phyloP scores from a whole-genome alignment of 2,113 vertebrate species.

The Pandion haliaetus region DNA sequence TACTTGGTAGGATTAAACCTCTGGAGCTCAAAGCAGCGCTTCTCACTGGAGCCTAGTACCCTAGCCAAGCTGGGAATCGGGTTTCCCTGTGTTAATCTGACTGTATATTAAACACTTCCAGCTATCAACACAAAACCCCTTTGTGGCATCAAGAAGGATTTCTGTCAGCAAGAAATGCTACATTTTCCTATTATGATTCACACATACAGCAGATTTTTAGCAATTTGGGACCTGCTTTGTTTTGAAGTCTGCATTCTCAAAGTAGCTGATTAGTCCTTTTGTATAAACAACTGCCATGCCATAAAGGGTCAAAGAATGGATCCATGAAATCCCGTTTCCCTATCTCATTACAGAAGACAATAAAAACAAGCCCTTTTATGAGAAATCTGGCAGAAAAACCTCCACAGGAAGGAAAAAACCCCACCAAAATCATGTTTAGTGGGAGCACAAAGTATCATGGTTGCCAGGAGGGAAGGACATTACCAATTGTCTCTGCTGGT shows the following conservation, averaged over 20 bases:
- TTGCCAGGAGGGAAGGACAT: not conserved
- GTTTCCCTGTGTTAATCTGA: not conserved
- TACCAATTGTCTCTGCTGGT: not conserved
- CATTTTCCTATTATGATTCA: not conserved
- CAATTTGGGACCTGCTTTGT: not conserved
- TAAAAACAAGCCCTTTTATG: not conserved
- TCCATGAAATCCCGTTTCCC: slow-evolving; percentile 14
- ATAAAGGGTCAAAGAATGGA: not conserved
- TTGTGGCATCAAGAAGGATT: not conserved
- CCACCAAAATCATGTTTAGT: not conserved
- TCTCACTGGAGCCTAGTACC: not conserved
- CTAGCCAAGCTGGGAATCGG: not conserved
- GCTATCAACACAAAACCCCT: slow-evolving; percentile 10
- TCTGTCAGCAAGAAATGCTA: not conserved
- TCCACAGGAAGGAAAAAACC: not conserved
- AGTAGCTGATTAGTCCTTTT: not conserved
- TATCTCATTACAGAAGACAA: not conserved
- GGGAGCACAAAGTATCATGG: not conserved
- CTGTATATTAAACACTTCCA: slow-evolving; percentile 9
- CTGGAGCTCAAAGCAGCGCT: not conserved
- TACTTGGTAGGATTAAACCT: not conserved
- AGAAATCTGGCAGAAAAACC: not conserved
- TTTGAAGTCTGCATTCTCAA: not conserved
- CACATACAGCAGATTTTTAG: not conserved
- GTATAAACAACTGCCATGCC: not conserved